Evolutionary conservation across 92 coral and sea anemone genomes (phyloP).

Genomic region (Zoanthus solanderi): DNA sequence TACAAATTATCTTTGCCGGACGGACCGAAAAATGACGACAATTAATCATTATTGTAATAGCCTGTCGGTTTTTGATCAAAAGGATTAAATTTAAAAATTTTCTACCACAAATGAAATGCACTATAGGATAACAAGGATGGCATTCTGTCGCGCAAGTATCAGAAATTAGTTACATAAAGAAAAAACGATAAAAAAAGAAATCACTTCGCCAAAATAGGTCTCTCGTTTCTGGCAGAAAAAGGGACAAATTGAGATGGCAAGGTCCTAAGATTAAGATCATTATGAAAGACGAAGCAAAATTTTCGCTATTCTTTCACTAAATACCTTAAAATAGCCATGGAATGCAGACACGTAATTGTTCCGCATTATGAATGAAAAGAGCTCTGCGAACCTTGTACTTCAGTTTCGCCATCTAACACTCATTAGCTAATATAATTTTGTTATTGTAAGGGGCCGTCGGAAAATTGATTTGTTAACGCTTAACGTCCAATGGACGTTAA

Average conservation of each 20-base stretch:
- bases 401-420: neutral
- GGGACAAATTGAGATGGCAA: neutral
- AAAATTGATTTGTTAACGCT: too few species aligned
- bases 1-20: constrained; percentile 1
- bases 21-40: neutral
- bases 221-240: neutral
- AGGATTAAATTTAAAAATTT: neutral
- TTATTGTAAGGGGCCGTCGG: too few species aligned
- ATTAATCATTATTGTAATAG: constrained; percentile 15
- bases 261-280: neutral
- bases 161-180: neutral
- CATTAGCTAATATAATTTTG: neutral
- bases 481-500: too few species aligned
- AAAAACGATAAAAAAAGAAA: neutral
- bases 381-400: neutral
- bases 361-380: constrained; percentile 1
- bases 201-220: neutral
- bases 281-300: neutral
- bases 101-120: neutral
- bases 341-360: constrained; percentile 24
- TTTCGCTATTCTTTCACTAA: neutral
- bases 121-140: neutral
- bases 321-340: constrained; percentile 5
- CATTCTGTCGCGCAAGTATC: neutral
- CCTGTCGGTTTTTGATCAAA: constrained; percentile 5